These are phyloP conservation scores for Panagrolaimus sp. DNA, from an alignment of 1,140 invertebrate genomes.

Conservation along the genomic window DNA sequence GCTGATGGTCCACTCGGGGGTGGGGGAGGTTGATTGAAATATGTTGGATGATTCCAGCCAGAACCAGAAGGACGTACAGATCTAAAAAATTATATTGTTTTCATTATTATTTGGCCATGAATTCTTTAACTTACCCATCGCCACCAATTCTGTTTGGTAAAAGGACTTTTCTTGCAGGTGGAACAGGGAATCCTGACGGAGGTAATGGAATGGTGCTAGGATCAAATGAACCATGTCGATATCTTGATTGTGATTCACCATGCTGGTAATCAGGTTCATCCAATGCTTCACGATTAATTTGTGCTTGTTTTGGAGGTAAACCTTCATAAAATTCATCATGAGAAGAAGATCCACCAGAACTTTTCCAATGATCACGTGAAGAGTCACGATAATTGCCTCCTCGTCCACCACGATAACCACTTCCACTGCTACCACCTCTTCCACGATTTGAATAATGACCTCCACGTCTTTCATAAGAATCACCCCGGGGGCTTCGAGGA, in stretches of 20 bases:
- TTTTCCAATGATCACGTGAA: not conserved
- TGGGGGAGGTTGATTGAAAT: not conserved
- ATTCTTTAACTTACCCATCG: constrained; percentile 5
- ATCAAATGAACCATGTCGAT: not conserved
- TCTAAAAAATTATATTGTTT: not conserved
- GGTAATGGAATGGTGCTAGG: not conserved
- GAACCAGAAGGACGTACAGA: not conserved
- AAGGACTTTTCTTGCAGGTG: constrained; percentile 4
- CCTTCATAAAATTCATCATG: constrained; percentile 8
- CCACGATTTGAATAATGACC: not conserved
- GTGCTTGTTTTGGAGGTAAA: not conserved
- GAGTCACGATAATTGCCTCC: not conserved
- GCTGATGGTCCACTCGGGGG: not conserved
- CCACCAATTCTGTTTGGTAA: not conserved
- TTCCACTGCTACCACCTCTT: not conserved
- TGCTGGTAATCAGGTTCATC: not conserved
- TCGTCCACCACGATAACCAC: not conserved
- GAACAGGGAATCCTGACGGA: not conserved
- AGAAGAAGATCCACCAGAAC: not conserved
- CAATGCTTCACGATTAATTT: constrained; percentile 4
- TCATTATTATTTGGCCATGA: no score
- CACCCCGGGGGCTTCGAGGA: not conserved
- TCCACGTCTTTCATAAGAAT: constrained; percentile 1
- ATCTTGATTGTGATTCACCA: not conserved
- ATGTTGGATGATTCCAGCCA: constrained; percentile 9